Percentiles rank a stretch among this genome's conserved stretches.
phyloP scores from a whole-genome alignment of 2,888 invertebrate species.

The Lasioglossum lativentre region DNA sequence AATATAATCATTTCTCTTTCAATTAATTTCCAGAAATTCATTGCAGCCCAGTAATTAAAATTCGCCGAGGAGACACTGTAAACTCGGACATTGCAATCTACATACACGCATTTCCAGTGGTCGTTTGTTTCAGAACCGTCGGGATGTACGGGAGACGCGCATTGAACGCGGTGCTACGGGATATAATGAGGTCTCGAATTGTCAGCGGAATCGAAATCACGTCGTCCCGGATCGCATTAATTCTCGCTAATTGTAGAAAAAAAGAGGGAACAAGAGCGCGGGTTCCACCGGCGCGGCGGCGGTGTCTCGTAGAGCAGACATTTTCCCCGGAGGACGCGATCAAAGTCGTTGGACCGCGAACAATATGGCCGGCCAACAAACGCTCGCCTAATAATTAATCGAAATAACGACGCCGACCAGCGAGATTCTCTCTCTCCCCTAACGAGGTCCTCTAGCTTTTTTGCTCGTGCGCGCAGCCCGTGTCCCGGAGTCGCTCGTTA shows the following conservation, averaged over 20 bases:
- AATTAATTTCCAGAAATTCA: not conserved
- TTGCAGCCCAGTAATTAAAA: not conserved
- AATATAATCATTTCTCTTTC: not conserved
- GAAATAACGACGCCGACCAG: conserved; percentile 62
- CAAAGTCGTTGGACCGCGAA: conserved; percentile 44
- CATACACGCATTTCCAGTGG: not conserved
- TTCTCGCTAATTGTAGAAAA: conserved; percentile 53
- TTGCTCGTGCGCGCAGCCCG: conserved; percentile 43
- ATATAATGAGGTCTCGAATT: conserved; percentile 2
- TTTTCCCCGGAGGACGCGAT: conserved; percentile 48
- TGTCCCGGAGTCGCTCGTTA: conserved; percentile 42
- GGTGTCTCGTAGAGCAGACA: conserved; percentile 29
- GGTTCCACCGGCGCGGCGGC: too few species aligned
- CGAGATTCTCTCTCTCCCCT: conserved; percentile 44
- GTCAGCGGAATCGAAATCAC: not conserved
- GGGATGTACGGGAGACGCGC: not conserved
- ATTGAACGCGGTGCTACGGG: too few species aligned
- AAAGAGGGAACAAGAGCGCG: conserved; percentile 21
- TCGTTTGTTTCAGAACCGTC: not conserved
- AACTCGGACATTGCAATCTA: not conserved
- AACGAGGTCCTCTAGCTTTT: conserved; percentile 56
- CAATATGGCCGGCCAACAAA: conserved; percentile 46
- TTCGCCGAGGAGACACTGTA: not conserved
- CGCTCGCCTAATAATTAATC: conserved; percentile 68
- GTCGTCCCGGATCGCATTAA: conserved; percentile 38